Evolutionary conservation across 2,113 vertebrate genomes (phyloP).

Genomic region (Pseudonaja textilis): DNA sequence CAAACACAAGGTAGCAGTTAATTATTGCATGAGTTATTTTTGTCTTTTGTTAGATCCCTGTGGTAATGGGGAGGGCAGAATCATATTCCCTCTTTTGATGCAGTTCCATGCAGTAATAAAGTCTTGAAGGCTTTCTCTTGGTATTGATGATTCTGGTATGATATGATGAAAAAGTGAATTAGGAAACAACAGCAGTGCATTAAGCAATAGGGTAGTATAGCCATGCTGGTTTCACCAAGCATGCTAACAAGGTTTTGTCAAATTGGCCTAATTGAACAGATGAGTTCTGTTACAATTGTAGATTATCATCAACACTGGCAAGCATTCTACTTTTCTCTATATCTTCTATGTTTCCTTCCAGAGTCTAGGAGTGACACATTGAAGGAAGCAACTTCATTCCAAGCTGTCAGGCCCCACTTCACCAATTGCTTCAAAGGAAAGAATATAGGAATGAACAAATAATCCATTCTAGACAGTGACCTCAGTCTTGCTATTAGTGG

Average conservation of each 20-base stretch:
- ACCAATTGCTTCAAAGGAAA: not conserved
- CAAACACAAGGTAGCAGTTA: not conserved
- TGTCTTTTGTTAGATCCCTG: not conserved
- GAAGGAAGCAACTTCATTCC: not conserved
- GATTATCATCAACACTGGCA: not conserved
- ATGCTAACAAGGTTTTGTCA: constrained; percentile 4
- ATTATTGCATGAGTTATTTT: constrained; percentile 16
- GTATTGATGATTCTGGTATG: not conserved
- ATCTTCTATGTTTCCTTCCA: not conserved
- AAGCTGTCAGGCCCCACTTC: not conserved
- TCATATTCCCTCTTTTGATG: not conserved
- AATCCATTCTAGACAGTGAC: constrained; percentile 84
- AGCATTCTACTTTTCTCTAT: not conserved
- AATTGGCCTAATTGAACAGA: not conserved
- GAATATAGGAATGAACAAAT: not conserved
- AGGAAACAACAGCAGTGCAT: constrained; percentile 22
- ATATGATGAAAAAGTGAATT: not conserved
- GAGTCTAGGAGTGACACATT: not conserved
- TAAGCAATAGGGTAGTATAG: constrained; percentile 3
- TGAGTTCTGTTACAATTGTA: not conserved
- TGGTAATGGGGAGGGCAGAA: not conserved
- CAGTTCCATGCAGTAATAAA: not conserved
- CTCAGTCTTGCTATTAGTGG: constrained; percentile 96
- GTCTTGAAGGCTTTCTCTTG: not conserved
- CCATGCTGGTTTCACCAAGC: constrained; percentile 32